Evolutionary conservation across 2,797 vertebrate genomes (phyloP).

Genomic region (Hypotaenidia okinawae): DNA sequence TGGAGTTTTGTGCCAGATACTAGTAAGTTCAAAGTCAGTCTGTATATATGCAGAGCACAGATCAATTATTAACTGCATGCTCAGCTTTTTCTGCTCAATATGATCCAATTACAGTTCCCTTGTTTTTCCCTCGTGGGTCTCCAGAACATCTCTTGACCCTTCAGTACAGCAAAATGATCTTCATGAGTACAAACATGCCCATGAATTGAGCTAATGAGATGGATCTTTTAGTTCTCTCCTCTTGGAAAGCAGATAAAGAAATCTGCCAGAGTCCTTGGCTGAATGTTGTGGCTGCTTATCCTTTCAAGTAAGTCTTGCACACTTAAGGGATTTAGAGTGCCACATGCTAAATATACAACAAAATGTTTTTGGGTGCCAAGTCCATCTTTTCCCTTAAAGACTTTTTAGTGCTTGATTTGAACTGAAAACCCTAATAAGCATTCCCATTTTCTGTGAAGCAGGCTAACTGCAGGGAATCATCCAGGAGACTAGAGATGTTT

Average conservation of each 20-base stretch:
- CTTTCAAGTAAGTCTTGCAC: conserved; percentile 2
- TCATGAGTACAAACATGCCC: neutral
- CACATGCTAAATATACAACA: neutral
- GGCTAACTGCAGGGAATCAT: neutral
- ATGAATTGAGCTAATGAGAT: conserved; percentile 48
- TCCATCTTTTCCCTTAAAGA: neutral
- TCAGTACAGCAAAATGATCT: neutral
- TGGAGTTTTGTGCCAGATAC: conserved; percentile 6
- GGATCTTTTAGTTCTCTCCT: neutral
- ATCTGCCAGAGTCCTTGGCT: conserved; percentile 34
- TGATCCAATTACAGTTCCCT: conserved; percentile 37
- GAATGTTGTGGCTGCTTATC: neutral
- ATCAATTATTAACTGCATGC: conserved; percentile 35
- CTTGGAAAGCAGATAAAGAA: conserved; percentile 24
- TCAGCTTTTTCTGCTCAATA: neutral
- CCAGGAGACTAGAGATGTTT: neutral
- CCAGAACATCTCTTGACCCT: conserved; percentile 31
- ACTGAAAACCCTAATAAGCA: neutral
- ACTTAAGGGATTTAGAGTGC: neutral
- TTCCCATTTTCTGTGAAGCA: neutral
- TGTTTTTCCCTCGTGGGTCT: conserved; percentile 22
- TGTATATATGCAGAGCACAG: neutral
- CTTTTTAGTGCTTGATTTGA: neutral
- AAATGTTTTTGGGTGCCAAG: neutral
- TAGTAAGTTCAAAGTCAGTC: neutral